Evolutionary conservation across 2,888 invertebrate species (phyloP).

Genomic region (Macrosoma leucophasiata): DNA sequence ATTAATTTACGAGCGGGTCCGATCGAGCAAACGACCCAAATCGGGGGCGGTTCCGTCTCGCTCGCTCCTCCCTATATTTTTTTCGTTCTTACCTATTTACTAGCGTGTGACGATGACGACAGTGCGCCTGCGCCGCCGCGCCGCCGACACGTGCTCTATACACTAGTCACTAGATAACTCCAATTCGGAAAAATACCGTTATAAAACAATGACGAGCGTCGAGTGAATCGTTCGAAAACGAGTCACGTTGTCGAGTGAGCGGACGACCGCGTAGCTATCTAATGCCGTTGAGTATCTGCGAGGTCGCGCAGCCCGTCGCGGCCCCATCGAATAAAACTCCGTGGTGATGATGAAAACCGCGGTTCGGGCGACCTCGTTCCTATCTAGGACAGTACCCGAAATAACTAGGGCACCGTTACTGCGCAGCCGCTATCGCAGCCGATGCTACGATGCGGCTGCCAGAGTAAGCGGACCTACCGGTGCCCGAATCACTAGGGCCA

Average conservation of each 20-base stretch:
- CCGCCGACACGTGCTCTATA: constrained; percentile 15
- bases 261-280: constrained; percentile 35
- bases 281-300: constrained; percentile 41
- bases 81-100: constrained; percentile 9
- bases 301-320: constrained; percentile 55
- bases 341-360: constrained; percentile 64
- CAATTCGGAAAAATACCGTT: constrained; percentile 26
- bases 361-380: constrained; percentile 58
- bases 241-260: constrained; percentile 33
- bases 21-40: constrained; percentile 3
- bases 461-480: not conserved
- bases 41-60: constrained; percentile 10
- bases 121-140: not conserved
- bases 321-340: constrained; percentile 64
- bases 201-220: constrained; percentile 22
- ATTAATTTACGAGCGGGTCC: too few species aligned
- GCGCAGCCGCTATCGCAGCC: constrained; percentile 63
- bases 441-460: constrained; percentile 30
- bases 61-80: constrained; percentile 17
- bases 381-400: constrained; percentile 69
- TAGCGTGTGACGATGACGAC: constrained; percentile 1
- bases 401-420: constrained; percentile 71
- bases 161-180: constrained; percentile 14
- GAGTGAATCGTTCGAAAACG: constrained; percentile 29
- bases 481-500: not conserved